Evolutionary conservation across 1,140 invertebrate species (phyloP).

Genomic region (Aphaenogaster rudis): DNA sequence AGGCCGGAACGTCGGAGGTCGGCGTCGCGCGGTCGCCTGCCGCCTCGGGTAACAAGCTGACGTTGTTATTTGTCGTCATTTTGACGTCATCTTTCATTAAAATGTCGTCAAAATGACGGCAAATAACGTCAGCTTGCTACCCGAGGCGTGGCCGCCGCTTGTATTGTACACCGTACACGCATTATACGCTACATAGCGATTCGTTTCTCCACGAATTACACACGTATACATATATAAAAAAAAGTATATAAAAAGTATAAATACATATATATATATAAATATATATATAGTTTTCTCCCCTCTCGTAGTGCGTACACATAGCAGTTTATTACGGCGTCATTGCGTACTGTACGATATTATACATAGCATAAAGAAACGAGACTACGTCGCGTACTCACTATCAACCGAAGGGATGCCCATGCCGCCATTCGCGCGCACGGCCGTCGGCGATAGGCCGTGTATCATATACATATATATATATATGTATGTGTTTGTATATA

Average conservation of each 20-base stretch:
- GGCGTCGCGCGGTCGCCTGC: no score
- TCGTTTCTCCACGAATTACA: slow-evolving; percentile 68
- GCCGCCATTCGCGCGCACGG: slow-evolving; percentile 18
- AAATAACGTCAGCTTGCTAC: no score
- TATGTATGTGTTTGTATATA: not conserved
- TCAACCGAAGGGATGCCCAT: not conserved
- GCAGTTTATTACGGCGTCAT: slow-evolving; percentile 68
- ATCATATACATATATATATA: not conserved
- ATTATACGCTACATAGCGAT: slow-evolving; percentile 71
- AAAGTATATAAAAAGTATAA: slow-evolving; percentile 24
- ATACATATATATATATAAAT: slow-evolving; percentile 43
- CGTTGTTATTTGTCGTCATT: no score
- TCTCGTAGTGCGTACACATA: slow-evolving; percentile 69
- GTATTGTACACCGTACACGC: slow-evolving; percentile 33
- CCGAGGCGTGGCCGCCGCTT: slow-evolving; percentile 37
- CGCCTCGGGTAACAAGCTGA: no score
- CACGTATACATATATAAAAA: slow-evolving; percentile 53
- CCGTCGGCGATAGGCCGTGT: not conserved
- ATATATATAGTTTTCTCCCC: slow-evolving; percentile 71
- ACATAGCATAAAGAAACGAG: slow-evolving; percentile 65
- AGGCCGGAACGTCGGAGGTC: no score
- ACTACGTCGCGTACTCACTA: slow-evolving; percentile 26
- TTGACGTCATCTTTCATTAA: no score
- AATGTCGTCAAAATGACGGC: no score
- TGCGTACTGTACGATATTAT: slow-evolving; percentile 72